Evolutionary conservation across 2,113 vertebrate genomes (phyloP).

Genomic region (Heterotis niloticus): DNA sequence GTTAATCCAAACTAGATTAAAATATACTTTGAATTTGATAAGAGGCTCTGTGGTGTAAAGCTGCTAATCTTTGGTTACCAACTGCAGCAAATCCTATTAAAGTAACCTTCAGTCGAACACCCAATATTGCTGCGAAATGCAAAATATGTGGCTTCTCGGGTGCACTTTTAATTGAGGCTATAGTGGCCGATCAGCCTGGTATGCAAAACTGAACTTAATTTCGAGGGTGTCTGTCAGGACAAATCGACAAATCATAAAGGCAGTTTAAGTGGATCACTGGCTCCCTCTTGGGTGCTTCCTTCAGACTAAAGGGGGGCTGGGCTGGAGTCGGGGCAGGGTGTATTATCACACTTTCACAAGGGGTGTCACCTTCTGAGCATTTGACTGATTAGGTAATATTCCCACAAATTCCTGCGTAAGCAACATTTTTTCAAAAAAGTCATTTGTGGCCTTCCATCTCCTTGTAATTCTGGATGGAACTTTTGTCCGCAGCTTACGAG

Average conservation of each 20-base stretch:
- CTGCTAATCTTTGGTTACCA: constrained; percentile 71
- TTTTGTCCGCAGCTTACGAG: constrained; percentile 53
- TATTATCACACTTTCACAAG: constrained; percentile 53
- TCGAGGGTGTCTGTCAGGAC: constrained; percentile 59
- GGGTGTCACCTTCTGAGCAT: constrained; percentile 67
- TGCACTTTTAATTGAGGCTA: constrained; percentile 68
- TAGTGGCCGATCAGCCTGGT: constrained; percentile 53
- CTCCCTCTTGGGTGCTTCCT: constrained; percentile 63
- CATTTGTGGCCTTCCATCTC: constrained; percentile 57
- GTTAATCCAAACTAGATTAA: constrained; percentile 66
- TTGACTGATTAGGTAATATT: constrained; percentile 78
- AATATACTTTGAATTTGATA: constrained; percentile 56
- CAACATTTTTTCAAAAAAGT: constrained; percentile 62
- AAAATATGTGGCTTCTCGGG: constrained; percentile 64
- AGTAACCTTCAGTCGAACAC: constrained; percentile 72
- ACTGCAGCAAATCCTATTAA: constrained; percentile 73
- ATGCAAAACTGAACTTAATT: constrained; percentile 62
- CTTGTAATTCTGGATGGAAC: constrained; percentile 57
- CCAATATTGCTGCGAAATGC: constrained; percentile 66
- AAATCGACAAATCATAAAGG: constrained; percentile 49
- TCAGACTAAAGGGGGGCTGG: constrained; percentile 51
- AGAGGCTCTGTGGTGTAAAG: constrained; percentile 58
- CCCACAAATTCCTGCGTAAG: constrained; percentile 67
- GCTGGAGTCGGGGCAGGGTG: constrained; percentile 48
- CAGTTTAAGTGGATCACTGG: constrained; percentile 41